Percentiles rank a stretch among this genome's conserved stretches.
These are phyloP conservation scores for Cephus pulcher DNA, from an alignment of 2,888 invertebrate genomes.

Conservation along the genomic window DNA sequence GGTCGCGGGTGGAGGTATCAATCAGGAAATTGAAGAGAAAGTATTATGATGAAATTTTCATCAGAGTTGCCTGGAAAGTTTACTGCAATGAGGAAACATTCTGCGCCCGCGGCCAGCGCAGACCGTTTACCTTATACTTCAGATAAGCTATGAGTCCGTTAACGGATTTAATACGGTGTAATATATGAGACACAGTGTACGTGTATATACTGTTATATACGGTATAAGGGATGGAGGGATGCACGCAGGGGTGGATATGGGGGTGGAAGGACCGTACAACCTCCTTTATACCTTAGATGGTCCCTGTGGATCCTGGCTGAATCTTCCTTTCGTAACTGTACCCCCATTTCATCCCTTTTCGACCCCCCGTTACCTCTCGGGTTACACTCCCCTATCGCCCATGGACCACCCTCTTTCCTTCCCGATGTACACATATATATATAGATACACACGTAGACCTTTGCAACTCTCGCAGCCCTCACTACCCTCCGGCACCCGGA, in stretches of 20 bases:
- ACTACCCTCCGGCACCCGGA: constrained; percentile 31
- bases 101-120: not conserved
- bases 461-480: not conserved
- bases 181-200: constrained; percentile 37
- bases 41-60: not conserved
- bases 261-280: constrained; percentile 54
- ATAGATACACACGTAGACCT: not conserved
- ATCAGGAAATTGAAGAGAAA: not conserved
- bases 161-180: constrained; percentile 47
- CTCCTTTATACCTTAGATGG: constrained; percentile 61
- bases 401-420: not conserved
- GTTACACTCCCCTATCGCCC: constrained; percentile 27
- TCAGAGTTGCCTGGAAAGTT: not conserved
- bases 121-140: constrained; percentile 7
- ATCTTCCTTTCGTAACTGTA: constrained; percentile 57
- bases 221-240: constrained; percentile 25
- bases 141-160: constrained; percentile 31
- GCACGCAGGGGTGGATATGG: constrained; percentile 24
- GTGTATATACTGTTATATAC: not conserved
- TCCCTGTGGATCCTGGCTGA: constrained; percentile 58
- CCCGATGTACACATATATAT: not conserved
- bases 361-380: constrained; percentile 25
- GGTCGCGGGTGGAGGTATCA: not conserved
- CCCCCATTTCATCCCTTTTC: constrained; percentile 42
- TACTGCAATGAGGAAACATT: not conserved